A percentile compares a stretch with the other conserved stretches of the same genome.
Conservation (phyloP, 2,113 vertebrate species). For the Hassar affinis region DNA sequence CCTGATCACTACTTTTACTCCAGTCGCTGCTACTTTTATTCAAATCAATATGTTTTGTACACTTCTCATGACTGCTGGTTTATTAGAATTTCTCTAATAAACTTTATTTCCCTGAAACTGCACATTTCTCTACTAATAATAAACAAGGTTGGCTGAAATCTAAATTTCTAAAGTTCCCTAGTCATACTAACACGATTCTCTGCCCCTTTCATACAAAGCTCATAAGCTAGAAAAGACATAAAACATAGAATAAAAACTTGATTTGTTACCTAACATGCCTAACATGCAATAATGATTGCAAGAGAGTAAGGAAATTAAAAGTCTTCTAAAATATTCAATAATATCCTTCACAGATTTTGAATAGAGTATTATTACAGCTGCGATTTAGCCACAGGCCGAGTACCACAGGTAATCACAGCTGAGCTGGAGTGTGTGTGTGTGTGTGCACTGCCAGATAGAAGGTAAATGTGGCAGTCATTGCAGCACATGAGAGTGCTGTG, state of each 20-base stretch:
- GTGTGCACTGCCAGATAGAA: too few relatives aligned
- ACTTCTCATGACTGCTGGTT: too few relatives aligned
- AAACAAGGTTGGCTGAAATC: too few relatives aligned
- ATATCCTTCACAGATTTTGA: not conserved
- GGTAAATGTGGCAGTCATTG: too few relatives aligned
- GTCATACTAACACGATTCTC: not conserved
- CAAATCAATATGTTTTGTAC: too few relatives aligned
- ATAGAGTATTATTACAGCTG: not conserved
- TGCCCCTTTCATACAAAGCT: not conserved
- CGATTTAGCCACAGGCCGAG: too few relatives aligned
- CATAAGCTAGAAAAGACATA: not conserved
- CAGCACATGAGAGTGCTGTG: not conserved
- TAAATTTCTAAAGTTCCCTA: not conserved
- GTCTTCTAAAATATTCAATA: not conserved
- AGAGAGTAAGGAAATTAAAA: not conserved
- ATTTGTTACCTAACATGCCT: not conserved
- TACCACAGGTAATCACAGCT: too few relatives aligned
- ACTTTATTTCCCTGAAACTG: too few relatives aligned
- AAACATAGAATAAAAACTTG: not conserved
- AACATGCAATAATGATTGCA: not conserved
- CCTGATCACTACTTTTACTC: too few relatives aligned
- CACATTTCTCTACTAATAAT: not conserved
- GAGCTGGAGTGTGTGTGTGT: too few relatives aligned
- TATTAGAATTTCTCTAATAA: too few relatives aligned
- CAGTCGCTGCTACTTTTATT: too few relatives aligned